Percentiles rank a stretch among this genome's conserved stretches.
Evolutionary conservation across 2,797 vertebrate species (phyloP).

Genomic region (Lacerta bilineata): DNA sequence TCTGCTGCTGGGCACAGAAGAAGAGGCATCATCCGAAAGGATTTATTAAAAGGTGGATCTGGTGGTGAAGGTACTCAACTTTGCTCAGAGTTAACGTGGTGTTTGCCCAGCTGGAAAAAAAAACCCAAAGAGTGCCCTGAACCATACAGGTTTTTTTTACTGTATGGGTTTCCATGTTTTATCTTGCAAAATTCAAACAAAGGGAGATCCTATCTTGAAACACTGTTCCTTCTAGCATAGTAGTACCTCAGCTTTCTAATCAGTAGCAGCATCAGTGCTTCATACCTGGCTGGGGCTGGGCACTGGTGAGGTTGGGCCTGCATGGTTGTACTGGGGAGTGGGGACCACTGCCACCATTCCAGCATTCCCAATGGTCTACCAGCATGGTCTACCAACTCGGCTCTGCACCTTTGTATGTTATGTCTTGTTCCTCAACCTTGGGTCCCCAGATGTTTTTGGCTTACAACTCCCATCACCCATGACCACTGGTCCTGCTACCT

Average conservation of each 20-base stretch:
- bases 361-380: too few relatives aligned
- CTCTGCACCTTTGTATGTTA: too few relatives aligned
- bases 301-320: too few relatives aligned
- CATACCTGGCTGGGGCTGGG: too few relatives aligned
- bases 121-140: neutral
- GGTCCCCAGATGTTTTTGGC: too few relatives aligned
- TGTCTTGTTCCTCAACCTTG: too few relatives aligned
- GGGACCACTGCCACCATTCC: too few relatives aligned
- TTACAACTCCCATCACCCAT: too few relatives aligned
- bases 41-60: neutral
- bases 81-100: neutral
- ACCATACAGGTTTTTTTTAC: neutral
- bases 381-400: too few relatives aligned
- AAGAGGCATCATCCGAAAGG: neutral
- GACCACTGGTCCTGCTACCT: too few relatives aligned
- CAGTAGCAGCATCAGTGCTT: too few relatives aligned
- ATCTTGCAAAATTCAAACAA: neutral
- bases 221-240: neutral
- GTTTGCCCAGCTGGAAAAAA: neutral
- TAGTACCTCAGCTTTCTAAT: neutral
- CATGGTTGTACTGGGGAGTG: too few relatives aligned
- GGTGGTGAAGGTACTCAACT: neutral
- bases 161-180: neutral
- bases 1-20: neutral
- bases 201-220: neutral